Evolutionary conservation across 2,797 vertebrate genomes (phyloP).

Genomic region (Anomalospiza imberbis): DNA sequence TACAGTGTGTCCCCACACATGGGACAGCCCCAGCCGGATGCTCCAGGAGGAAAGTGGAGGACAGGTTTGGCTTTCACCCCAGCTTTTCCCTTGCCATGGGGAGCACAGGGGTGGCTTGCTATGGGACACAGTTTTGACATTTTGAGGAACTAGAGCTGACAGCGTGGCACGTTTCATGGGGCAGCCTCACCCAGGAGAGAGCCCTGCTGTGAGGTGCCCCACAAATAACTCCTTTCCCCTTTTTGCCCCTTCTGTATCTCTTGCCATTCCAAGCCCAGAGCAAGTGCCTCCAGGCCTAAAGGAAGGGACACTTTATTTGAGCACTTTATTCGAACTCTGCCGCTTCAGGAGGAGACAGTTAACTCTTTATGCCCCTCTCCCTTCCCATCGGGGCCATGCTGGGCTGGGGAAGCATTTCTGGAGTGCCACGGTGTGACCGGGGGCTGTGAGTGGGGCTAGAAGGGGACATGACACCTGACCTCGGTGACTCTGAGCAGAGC

Average conservation of each 20-base stretch:
- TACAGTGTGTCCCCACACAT: accelerated
- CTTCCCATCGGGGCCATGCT: accelerated
- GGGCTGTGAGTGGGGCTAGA: accelerated
- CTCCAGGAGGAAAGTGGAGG: background rate
- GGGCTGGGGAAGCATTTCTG: background rate
- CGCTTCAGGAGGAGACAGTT: background rate
- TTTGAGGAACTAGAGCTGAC: background rate
- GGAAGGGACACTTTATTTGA: background rate
- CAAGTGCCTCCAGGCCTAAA: background rate
- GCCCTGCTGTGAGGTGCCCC: background rate
- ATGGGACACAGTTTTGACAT: background rate
- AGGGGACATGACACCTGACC: accelerated
- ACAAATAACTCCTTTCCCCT: background rate
- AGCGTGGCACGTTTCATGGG: accelerated
- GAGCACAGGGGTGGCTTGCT: background rate
- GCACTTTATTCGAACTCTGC: background rate
- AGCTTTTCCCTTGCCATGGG: background rate
- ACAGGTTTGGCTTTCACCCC: background rate
- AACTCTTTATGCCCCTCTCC: background rate
- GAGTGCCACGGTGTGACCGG: accelerated
- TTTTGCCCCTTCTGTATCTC: background rate
- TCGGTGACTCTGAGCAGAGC: accelerated
- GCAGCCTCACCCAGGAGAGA: background rate
- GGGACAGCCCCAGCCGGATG: accelerated
- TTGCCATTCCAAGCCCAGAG: background rate